Base-by-base conservation (phyloP, 1,140 invertebrate genomes). In the Bombus sibiricus region DNA sequence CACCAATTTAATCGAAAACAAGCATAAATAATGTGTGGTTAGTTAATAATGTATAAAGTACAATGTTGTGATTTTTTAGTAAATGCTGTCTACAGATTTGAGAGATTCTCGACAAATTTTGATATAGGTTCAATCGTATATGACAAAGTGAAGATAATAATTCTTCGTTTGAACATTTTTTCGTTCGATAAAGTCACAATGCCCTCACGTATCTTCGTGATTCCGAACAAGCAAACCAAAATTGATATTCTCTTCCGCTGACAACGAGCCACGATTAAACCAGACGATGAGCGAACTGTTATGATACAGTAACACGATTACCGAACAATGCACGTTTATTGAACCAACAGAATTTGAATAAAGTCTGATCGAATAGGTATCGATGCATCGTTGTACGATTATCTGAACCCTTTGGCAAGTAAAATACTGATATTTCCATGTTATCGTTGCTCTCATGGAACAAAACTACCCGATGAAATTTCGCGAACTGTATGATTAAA, bases 231-330 rank as follows among this genome's bases (percentile, higher is more conserved):
- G 25, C 28, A 32, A 22, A 64, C 10, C 41, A 77, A 64, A 64
- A 62, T 37, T 77, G 59, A 62, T 77, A 77, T 64, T 59, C 37
- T 64, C n/a, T 32, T 10, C 10, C 9, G 28, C 41, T 32, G 75
- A 22, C 32, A 64, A 41, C 75, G 37, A 66, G 57, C n/a, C 25
- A n/a, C 13, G 37, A 77, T 77, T 62, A 62, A 77, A 77, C 53
- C 34, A 34, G 39, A 64, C 75, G 75, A 39, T 15, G 62, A 78
- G 5, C 8, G 25, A 78, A 78, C 41, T 43, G 47, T 53, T 53
- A 10, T 25, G 75, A 78, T 64, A 78, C 75, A 10, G 57, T 78
- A 39, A 78, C 18, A n/a, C 59, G 59, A 64, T 64, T 78, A 78
- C 10, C 59, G 75, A 37, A 78, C 75, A 64, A 66, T 78, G 28